phyloP scores from a whole-genome alignment of 2,113 vertebrate genomes.

The Hippocampus guttulatus region DNA sequence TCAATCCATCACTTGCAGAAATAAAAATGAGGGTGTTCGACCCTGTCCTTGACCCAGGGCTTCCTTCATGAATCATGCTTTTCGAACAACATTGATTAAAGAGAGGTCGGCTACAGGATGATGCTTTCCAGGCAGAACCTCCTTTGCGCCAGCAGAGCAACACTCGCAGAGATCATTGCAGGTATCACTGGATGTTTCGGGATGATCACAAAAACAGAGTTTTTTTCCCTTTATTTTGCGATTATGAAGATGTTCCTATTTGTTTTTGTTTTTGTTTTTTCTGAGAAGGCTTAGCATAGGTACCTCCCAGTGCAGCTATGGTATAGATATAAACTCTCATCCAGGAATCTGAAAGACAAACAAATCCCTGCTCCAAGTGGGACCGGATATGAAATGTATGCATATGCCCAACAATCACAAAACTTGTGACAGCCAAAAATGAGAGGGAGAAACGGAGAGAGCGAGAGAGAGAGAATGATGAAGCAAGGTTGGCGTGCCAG shows the following conservation, averaged over 20 bases:
- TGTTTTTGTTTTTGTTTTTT: slow-evolving; percentile 12
- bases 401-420: slow-evolving; percentile 34
- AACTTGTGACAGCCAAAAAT: slow-evolving; percentile 41
- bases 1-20: slow-evolving; percentile 5
- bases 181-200: neutral
- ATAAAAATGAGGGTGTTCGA: slow-evolving; percentile 4
- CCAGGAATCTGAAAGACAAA: slow-evolving; percentile 37
- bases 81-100: slow-evolving; percentile 27
- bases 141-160: slow-evolving; percentile 3
- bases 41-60: slow-evolving; percentile 25
- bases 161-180: slow-evolving; percentile 4
- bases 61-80: slow-evolving; percentile 33
- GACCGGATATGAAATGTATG: slow-evolving; percentile 56
- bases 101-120: slow-evolving; percentile 11
- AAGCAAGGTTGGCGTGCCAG: slow-evolving; percentile 19
- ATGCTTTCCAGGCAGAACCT: slow-evolving; percentile 25
- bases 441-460: slow-evolving; percentile 6
- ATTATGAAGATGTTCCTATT: slow-evolving; percentile 5
- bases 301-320: slow-evolving; percentile 19
- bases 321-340: slow-evolving; percentile 37
- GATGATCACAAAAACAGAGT: neutral
- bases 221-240: neutral
- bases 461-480: slow-evolving; percentile 14
- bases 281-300: slow-evolving; percentile 19
- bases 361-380: slow-evolving; percentile 32